phyloP scores from a whole-genome alignment of 2,888 invertebrate genomes.

The Ischnura elegans region DNA sequence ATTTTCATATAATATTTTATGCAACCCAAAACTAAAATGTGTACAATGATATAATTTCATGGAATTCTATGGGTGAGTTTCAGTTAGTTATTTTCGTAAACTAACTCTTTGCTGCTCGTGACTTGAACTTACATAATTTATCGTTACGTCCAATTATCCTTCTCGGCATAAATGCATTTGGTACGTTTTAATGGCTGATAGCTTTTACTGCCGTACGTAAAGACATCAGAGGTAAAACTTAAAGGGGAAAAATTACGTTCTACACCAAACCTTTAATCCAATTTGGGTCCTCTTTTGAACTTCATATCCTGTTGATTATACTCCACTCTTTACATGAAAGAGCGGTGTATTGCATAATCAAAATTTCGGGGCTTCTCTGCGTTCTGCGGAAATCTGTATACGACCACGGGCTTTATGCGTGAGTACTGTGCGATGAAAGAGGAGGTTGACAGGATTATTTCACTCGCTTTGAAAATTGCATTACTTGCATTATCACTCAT shows the following conservation, averaged over 20 bases:
- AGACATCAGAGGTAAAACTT: not conserved
- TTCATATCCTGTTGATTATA: not conserved
- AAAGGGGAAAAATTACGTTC: not conserved
- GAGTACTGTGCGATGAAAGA: not conserved
- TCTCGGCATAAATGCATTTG: not conserved
- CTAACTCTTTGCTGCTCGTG: too few species aligned
- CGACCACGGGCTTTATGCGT: not conserved
- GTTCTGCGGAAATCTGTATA: not conserved
- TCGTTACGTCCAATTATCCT: not conserved
- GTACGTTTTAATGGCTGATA: not conserved
- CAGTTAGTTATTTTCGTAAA: too few species aligned
- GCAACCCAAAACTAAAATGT: too few species aligned
- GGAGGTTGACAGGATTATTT: not conserved
- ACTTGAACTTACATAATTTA: too few species aligned
- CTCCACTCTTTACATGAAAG: not conserved
- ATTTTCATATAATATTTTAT: too few species aligned
- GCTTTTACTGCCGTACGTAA: not conserved
- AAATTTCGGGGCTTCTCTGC: not conserved
- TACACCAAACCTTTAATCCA: not conserved
- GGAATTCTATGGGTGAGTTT: too few species aligned
- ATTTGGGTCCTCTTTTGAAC: not conserved
- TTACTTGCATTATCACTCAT: not conserved
- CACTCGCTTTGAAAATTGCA: not conserved
- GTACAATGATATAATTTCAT: too few species aligned
- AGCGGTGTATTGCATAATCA: constrained; percentile 5